These are phyloP conservation scores for Pseudeuparius sepicola DNA, from an alignment of 2,888 invertebrate species.

Conservation along the genomic window DNA sequence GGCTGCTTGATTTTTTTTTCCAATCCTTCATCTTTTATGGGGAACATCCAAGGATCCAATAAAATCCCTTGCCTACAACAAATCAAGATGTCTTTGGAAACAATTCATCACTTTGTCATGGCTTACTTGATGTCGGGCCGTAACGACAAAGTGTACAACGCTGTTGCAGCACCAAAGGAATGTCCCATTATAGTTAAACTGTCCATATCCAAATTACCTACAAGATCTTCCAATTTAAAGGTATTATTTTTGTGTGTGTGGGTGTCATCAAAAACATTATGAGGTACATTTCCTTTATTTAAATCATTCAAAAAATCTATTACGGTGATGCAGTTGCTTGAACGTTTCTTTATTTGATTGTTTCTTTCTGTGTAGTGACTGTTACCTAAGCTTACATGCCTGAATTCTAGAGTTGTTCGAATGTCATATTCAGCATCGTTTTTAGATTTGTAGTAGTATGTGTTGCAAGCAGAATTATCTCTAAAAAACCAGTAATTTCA, in stretches of 20 bases:
- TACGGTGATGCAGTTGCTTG: conserved; percentile 42
- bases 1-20: conserved; percentile 40
- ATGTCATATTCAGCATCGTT: conserved; percentile 33
- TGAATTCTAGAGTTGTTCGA: conserved; percentile 33
- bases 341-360: conserved; percentile 40
- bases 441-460: conserved; percentile 38
- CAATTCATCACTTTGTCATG: neutral
- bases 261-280: conserved; percentile 40
- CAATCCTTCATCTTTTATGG: conserved; percentile 42
- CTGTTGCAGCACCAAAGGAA: conserved; percentile 56
- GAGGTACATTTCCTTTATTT: conserved; percentile 40
- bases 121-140: conserved; percentile 45
- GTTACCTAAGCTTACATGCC: conserved; percentile 33
- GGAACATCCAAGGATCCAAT: conserved; percentile 54
- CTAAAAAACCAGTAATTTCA: conserved; percentile 22
- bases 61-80: conserved; percentile 41
- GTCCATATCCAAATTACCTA: conserved; percentile 39
- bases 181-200: conserved; percentile 48
- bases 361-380: conserved; percentile 37
- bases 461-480: conserved; percentile 39
- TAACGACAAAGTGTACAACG: conserved; percentile 44
- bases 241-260: conserved; percentile 22
- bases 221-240: conserved; percentile 34
- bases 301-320: conserved; percentile 42
- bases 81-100: neutral